Base-by-base conservation (phyloP, 2,888 invertebrate genomes). In the Monochamus alternatus region DNA sequence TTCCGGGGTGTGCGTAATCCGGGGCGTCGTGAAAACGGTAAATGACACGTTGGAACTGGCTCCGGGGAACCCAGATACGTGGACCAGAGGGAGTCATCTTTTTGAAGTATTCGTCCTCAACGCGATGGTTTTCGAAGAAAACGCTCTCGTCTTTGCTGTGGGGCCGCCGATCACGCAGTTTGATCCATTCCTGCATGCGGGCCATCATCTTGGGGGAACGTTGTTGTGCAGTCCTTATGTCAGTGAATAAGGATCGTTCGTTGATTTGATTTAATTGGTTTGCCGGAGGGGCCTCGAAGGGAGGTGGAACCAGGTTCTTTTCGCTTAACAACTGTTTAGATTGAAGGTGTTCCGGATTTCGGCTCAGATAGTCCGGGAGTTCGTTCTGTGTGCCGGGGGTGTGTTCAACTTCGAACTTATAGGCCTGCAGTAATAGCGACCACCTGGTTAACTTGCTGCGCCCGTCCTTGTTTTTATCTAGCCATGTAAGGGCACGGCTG, bases 341-440 rank as follows among this genome's bases (percentile, higher is more conserved):
- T 5, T n/a, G 12, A 30, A 32, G 4, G 22, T 12, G 9, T 3
- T 38, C 52, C 12, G 81, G 80, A 59, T 76, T 47, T 8, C 79
- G 64, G 31, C 76, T 74, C 8, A 81, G 69, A 3, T 59, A 66
- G 58, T 81, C 80, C 3, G 80, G 71, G 9, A 80, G 66, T 38
- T 75, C 47, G 60, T 81, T 81, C 10, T 70, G 65, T 32, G 67
- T 75, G 60, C 81, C 79, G 7, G 76, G 71, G 22, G 70, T 69
- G 58, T 81, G 85, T 3, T 86, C 83, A 0, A 83, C 75, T 3
- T 75, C 73, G 47, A 77, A 80, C 3, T 64, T 65, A 32, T 71
- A 78, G n/a, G 76, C 72, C 62, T 78, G 78, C 0, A 80, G 64
- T 1, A 78, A 32, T 0, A 80, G 66, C 0, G 76, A 12, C 76